Conservation (phyloP, 2,113 vertebrate species). For the Suricata suricatta region DNA sequence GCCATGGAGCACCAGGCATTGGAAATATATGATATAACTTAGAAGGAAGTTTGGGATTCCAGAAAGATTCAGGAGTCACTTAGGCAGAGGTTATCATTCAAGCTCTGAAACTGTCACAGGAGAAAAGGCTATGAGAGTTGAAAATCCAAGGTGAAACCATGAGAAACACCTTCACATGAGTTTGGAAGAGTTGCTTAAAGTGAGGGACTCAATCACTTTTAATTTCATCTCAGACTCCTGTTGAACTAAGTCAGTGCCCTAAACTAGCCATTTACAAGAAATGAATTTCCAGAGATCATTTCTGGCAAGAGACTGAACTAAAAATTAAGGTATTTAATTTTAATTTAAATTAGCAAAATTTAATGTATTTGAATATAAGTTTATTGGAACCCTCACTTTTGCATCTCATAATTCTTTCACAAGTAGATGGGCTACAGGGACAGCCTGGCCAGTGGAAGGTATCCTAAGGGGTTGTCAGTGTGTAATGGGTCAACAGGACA, state of each 20-base stretch:
- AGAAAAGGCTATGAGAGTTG: neutral
- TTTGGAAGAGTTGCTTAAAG: no score
- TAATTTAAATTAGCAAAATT: neutral
- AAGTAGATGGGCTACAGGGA: neutral
- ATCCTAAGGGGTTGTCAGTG: neutral
- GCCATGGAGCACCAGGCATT: no score
- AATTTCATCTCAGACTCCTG: neutral
- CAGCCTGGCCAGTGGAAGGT: accelerated
- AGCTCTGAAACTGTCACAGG: neutral
- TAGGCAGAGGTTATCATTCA: neutral
- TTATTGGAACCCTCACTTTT: neutral
- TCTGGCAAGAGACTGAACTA: constrained; percentile 21
- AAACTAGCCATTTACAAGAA: neutral
- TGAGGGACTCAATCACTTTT: neutral
- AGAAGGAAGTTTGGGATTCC: neutral
- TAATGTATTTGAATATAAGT: constrained; percentile 23
- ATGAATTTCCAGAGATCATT: constrained; percentile 25
- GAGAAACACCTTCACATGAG: neutral
- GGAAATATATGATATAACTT: neutral
- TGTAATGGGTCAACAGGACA: neutral
- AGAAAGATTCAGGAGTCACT: neutral
- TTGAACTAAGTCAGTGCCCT: neutral
- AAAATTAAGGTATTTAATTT: neutral
- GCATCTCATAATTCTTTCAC: neutral
- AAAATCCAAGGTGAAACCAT: neutral